phyloP scores from a whole-genome alignment of 2,113 vertebrate genomes.

The Toxotes chatareus region DNA sequence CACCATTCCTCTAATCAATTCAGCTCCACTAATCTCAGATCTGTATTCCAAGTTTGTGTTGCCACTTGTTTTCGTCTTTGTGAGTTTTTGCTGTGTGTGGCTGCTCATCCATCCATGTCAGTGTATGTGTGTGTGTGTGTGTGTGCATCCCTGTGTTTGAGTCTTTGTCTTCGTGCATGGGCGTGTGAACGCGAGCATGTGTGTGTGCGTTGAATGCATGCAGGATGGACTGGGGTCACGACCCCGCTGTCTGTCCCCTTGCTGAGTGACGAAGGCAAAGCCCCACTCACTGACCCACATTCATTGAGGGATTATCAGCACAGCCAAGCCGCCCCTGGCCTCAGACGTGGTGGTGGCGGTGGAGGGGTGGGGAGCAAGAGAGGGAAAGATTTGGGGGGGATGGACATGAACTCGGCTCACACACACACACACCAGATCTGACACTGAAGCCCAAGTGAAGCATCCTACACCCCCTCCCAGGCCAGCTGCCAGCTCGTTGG shows the following conservation, averaged over 20 bases:
- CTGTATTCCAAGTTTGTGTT: background rate
- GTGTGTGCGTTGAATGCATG: background rate
- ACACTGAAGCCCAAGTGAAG: slow-evolving; percentile 29
- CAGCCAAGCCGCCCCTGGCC: slow-evolving; percentile 66
- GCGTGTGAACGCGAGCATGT: slow-evolving; percentile 3
- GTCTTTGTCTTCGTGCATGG: slow-evolving; percentile 41
- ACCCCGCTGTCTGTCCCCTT: slow-evolving; percentile 75
- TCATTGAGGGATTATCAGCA: slow-evolving; percentile 74
- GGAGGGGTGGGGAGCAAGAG: slow-evolving; percentile 1
- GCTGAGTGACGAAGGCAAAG: slow-evolving; percentile 74
- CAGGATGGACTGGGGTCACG: slow-evolving; percentile 57
- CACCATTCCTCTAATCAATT: background rate
- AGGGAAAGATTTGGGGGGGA: slow-evolving; percentile 9
- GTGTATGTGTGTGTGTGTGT: slow-evolving; percentile 20
- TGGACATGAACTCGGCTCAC: slow-evolving; percentile 42
- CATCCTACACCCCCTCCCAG: slow-evolving; percentile 4
- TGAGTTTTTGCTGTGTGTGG: slow-evolving; percentile 27
- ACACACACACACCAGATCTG: slow-evolving; percentile 27
- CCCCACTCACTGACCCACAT: slow-evolving; percentile 79
- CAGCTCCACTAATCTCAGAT: background rate
- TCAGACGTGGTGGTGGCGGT: slow-evolving; percentile 38
- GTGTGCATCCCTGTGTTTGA: slow-evolving; percentile 1
- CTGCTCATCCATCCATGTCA: slow-evolving; percentile 34
- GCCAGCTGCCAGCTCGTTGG: slow-evolving; percentile 36
- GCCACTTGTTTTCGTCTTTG: slow-evolving; percentile 22